A percentile compares a stretch with the other conserved stretches of the same genome.
Evolutionary conservation across 2,888 invertebrate genomes (phyloP).

Genomic region (Polydrusus cervinus): DNA sequence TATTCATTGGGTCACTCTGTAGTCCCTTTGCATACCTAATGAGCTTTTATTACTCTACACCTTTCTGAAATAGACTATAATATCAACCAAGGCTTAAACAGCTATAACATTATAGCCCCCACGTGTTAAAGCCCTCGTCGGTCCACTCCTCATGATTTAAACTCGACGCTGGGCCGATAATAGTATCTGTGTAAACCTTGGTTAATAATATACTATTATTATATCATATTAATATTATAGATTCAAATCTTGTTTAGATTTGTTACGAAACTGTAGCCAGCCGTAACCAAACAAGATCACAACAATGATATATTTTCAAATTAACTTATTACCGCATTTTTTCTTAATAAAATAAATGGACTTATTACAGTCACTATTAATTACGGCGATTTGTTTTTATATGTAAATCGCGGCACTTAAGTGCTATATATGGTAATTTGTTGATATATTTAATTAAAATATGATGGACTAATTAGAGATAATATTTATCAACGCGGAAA

Average conservation of each 20-base stretch:
- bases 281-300: constrained; percentile 21
- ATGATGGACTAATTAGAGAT: constrained; percentile 22
- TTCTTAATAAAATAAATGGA: constrained; percentile 3
- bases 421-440: constrained; percentile 24
- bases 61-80: too few species aligned
- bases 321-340: constrained; percentile 7
- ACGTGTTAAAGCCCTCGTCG: too few species aligned
- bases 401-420: constrained; percentile 10
- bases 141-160: too few species aligned
- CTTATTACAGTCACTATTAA: constrained; percentile 9
- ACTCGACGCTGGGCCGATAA: too few species aligned
- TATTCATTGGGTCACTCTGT: too few species aligned
- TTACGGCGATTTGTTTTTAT: constrained; percentile 13
- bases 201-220: too few species aligned
- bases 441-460: constrained; percentile 25
- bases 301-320: background rate
- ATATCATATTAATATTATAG: background rate
- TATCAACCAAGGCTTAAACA: too few species aligned
- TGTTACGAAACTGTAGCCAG: background rate
- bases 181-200: too few species aligned
- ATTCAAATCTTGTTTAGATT: constrained; percentile 5
- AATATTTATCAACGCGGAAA: constrained; percentile 16
- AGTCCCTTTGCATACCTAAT: too few species aligned
- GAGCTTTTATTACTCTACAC: too few species aligned
- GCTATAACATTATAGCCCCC: too few species aligned